Percentiles rank a stretch among this genome's conserved stretches.
Conservation (phyloP, 2,797 vertebrate species). For the Brachyrhaphis roseni region DNA sequence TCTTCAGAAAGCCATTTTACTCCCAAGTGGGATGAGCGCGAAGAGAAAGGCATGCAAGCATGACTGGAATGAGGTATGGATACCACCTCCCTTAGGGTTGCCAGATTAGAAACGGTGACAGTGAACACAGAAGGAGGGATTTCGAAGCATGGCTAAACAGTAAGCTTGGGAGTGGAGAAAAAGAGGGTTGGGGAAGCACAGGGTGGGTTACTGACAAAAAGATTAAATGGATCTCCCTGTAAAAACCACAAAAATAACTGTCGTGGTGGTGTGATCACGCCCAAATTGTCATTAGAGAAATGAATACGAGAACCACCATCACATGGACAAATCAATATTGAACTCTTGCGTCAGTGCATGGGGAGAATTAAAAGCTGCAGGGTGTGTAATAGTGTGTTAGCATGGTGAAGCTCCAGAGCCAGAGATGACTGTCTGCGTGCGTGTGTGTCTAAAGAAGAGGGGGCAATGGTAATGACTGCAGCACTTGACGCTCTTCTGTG, state of each 20-base stretch:
- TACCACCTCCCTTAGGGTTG: slow-evolving; percentile 51
- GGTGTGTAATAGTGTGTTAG: slow-evolving; percentile 44
- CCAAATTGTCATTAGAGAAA: slow-evolving; percentile 67
- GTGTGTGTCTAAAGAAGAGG: slow-evolving; percentile 23
- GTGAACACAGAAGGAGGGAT: slow-evolving; percentile 43
- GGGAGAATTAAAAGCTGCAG: slow-evolving; percentile 41
- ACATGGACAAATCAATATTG: slow-evolving; percentile 62
- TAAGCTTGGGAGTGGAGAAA: slow-evolving; percentile 21
- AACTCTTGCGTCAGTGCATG: slow-evolving; percentile 36
- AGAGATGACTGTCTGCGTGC: slow-evolving; percentile 20
- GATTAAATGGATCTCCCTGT: slow-evolving; percentile 72
- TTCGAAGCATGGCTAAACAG: slow-evolving; percentile 45
- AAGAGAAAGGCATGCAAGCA: slow-evolving; percentile 41
- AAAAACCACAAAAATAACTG: slow-evolving; percentile 66
- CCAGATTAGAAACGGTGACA: slow-evolving; percentile 65
- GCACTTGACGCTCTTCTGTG: slow-evolving; percentile 48
- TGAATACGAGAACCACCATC: slow-evolving; percentile 49
- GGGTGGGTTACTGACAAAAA: slow-evolving; percentile 65
- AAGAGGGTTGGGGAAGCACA: neutral
- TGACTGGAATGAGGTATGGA: slow-evolving; percentile 64
- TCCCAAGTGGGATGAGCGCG: slow-evolving; percentile 52
- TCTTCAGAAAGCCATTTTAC: slow-evolving; percentile 60
- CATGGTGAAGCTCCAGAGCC: slow-evolving; percentile 9
- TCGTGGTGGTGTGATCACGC: slow-evolving; percentile 57
- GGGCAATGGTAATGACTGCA: slow-evolving; percentile 55